phyloP scores from a whole-genome alignment of 1,140 invertebrate species.

The Drosophila carrolli region DNA sequence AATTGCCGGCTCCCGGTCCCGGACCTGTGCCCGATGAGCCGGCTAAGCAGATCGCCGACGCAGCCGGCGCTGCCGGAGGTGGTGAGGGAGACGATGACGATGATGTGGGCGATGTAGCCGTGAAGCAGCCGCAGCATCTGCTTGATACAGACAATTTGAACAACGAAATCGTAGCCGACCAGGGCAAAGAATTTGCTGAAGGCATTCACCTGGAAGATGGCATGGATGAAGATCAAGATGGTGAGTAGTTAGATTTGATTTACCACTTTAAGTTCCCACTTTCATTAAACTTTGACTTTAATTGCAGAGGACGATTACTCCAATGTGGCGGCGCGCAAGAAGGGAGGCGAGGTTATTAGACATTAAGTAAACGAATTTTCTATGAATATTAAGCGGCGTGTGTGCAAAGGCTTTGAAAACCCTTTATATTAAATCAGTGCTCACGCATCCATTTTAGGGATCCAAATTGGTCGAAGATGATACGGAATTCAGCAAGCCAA shows the following conservation, averaged over 20 bases:
- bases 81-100: constrained; percentile 73
- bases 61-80: constrained; percentile 44
- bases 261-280: no score
- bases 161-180: constrained; percentile 81
- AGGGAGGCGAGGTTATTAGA: constrained; percentile 75
- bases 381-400: constrained; percentile 24
- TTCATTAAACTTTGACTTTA: not conserved
- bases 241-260: constrained; percentile 30
- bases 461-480: not conserved
- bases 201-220: constrained; percentile 75
- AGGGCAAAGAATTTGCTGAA: constrained; percentile 82
- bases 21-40: constrained; percentile 31
- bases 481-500: constrained; percentile 1
- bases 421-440: constrained; percentile 20
- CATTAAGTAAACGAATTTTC: constrained; percentile 50
- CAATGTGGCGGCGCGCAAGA: constrained; percentile 63
- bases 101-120: constrained; percentile 75
- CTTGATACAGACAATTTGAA: constrained; percentile 77
- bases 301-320: constrained; percentile 79
- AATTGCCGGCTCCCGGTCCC: constrained; percentile 40
- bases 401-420: constrained; percentile 32
- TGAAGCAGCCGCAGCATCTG: constrained; percentile 72
- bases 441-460: constrained; percentile 7
- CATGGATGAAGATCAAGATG: constrained; percentile 82
- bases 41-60: constrained; percentile 52